These are phyloP conservation scores for Trichonephila clavipes DNA, from an alignment of 1,140 invertebrate species.

Conservation along the genomic window DNA sequence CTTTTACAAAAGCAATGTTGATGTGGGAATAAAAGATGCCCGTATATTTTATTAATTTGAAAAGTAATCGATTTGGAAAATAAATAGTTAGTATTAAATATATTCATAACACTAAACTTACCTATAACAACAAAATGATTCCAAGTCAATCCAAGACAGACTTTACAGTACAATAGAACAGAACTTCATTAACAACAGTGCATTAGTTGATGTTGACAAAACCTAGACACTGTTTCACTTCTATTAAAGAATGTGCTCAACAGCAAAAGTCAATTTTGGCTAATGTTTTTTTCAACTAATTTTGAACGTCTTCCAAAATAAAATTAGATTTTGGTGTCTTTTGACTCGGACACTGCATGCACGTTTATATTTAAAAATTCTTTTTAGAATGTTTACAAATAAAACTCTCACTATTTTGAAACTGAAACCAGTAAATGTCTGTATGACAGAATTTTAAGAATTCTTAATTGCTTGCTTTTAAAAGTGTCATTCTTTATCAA, in stretches of 20 bases:
- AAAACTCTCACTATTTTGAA: not conserved
- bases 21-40: too few relatives aligned
- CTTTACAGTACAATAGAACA: not conserved
- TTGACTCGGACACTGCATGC: conserved; percentile 12
- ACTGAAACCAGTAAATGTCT: not conserved
- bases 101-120: too few relatives aligned
- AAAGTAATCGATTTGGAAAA: too few relatives aligned
- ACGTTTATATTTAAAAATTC: not conserved
- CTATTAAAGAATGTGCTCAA: not conserved
- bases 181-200: not conserved
- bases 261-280: conserved; percentile 14
- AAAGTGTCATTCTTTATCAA: not conserved
- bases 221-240: not conserved
- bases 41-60: too few relatives aligned
- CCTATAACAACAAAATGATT: not conserved
- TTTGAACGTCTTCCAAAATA: conserved; percentile 48
- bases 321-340: conserved; percentile 31
- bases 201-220: not conserved
- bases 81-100: too few relatives aligned
- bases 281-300: conserved; percentile 16
- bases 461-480: not conserved
- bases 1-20: too few relatives aligned
- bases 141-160: not conserved
- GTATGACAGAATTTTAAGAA: not conserved
- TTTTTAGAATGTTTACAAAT: not conserved